Base-by-base conservation (phyloP, 2,113 vertebrate genomes). In the Odontophorus gujanensis region DNA sequence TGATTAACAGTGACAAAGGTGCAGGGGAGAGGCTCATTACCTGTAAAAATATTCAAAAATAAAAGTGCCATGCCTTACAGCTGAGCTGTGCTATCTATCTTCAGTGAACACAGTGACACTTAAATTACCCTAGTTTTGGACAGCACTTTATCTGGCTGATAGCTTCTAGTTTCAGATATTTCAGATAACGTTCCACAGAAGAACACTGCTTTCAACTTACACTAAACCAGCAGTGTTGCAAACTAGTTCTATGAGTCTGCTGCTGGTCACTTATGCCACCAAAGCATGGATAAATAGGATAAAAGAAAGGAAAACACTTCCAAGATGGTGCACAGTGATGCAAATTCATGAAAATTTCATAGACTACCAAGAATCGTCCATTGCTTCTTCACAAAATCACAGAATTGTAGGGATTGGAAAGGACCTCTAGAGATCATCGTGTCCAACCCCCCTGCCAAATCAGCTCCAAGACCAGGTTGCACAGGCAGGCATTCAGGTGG, bases 21-120 rank as follows among this genome's bases (percentile, higher is more conserved):
- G 99, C 99, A 19, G 99, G 99, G 1, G 99, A 98, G 92, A 99
- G 97, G 95, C 99, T 99, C 99, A 99, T 99, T 30, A 99, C 99
- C 99, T 99, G 96, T 14, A 40, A 28, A 62, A 62, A 40, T 17
- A 26, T 14, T 12, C 13, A 26, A 28, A 90, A 76, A 36, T 94
- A 86, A 15, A 0, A 42, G 90, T 93, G 84, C 11, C 16, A 16
- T 1, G 5, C 30, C 66, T 92, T 26, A 81, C 51, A 55, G 42
- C 8, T 19, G 58, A 84, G 36, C 13, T 74, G n/a, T 58, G 36
- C 55, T 24, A 91, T 47, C 30, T 9, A 6, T 3, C 40, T 6
- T 6, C 71, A 76, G 58, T 30, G 20, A n/a, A 34, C 25, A 22
- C 34, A 13, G 50, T 15, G 9, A 28, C 17, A 34, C 65, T 85